These are phyloP conservation scores for Bagarius yarrelli DNA, from an alignment of 2,113 vertebrate species.

Conservation along the genomic window DNA sequence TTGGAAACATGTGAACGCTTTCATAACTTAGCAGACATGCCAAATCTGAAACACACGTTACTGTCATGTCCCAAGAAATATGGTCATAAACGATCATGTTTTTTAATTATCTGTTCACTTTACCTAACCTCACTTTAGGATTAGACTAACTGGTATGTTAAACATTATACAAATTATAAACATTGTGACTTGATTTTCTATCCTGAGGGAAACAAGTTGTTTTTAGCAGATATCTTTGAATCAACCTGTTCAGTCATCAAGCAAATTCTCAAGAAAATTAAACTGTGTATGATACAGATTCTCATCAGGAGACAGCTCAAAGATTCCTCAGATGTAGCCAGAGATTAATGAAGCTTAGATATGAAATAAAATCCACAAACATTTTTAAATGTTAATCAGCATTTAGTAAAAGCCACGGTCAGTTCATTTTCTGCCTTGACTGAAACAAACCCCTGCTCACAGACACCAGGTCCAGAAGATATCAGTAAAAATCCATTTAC, in stretches of 20 bases:
- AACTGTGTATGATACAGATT: not conserved
- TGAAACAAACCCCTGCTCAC: not conserved
- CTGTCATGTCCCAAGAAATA: too few relatives aligned
- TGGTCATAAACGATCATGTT: too few relatives aligned
- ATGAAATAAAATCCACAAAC: not conserved
- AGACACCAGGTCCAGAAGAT: not conserved
- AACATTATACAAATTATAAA: not conserved
- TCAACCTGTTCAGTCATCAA: not conserved
- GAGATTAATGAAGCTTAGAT: not conserved
- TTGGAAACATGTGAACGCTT: not conserved
- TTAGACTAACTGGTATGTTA: too few relatives aligned
- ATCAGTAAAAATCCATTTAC: not conserved
- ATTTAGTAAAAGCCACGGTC: not conserved
- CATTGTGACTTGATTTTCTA: not conserved
- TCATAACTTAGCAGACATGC: not conserved
- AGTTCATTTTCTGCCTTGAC: not conserved
- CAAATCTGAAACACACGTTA: too few relatives aligned
- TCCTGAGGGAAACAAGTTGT: not conserved
- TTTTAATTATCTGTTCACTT: too few relatives aligned
- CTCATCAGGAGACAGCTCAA: not conserved
- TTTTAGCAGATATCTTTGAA: not conserved
- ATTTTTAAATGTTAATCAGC: not conserved
- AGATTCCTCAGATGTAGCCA: not conserved
- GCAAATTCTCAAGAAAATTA: fast-evolving
- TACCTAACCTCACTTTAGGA: too few relatives aligned